Conservation (phyloP, 2,113 vertebrate genomes). For the Cyphomyrus discorhynchus region DNA sequence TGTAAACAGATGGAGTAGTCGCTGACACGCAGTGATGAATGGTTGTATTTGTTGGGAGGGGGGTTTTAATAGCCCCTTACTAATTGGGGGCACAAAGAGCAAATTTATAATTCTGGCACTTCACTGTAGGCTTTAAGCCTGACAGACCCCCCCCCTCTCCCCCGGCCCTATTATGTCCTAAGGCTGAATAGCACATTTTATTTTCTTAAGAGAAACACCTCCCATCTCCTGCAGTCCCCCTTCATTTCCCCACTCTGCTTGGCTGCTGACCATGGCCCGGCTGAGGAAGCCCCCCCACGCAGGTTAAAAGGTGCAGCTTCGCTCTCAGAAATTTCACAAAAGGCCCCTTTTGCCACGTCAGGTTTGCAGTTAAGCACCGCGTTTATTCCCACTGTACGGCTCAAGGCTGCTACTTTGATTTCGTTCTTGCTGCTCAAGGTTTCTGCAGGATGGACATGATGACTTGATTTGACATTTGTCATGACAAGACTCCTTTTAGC, state of each 20-base stretch:
- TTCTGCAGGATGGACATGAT: background rate
- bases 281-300: background rate
- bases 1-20: conserved; percentile 72
- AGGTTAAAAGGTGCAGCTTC: background rate
- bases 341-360: background rate
- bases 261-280: background rate
- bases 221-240: conserved; percentile 31
- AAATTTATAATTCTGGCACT: conserved; percentile 86
- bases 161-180: conserved; percentile 57
- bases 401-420: background rate
- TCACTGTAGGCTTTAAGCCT: conserved; percentile 76
- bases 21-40: conserved; percentile 89
- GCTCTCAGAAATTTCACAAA: background rate
- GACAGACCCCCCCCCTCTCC: conserved; percentile 49
- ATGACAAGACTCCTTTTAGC: background rate
- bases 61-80: conserved; percentile 87
- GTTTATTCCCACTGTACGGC: background rate
- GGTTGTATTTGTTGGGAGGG: conserved; percentile 82
- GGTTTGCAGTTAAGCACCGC: background rate
- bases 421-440: background rate
- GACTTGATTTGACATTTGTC: background rate
- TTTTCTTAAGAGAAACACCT: conserved; percentile 36
- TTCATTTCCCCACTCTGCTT: background rate
- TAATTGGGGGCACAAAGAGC: conserved; percentile 85
- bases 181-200: conserved; percentile 55